These are phyloP conservation scores for Coluber constrictor DNA, from an alignment of 2,797 vertebrate species.

Conservation along the genomic window DNA sequence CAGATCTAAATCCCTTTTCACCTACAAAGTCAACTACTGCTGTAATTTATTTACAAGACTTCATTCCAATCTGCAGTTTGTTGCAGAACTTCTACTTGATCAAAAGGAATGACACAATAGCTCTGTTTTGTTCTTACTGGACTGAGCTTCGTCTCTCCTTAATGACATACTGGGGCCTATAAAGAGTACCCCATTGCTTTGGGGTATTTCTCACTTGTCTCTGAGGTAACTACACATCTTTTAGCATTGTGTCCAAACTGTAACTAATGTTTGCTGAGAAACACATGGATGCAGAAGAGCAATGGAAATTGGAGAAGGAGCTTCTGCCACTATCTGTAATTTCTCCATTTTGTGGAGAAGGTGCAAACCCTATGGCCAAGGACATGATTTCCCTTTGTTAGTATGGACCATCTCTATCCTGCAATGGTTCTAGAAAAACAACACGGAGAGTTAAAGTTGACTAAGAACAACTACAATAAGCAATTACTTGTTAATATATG, in stretches of 20 bases:
- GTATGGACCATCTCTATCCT: background rate
- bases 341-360: background rate
- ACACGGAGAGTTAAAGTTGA: background rate
- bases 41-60: conserved; percentile 38
- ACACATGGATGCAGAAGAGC: background rate
- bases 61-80: conserved; percentile 30
- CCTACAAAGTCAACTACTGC: conserved; percentile 45
- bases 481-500: background rate
- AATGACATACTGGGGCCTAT: background rate
- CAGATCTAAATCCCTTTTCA: conserved; percentile 44
- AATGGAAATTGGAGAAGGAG: background rate
- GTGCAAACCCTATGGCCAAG: background rate
- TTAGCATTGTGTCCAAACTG: background rate
- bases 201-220: background rate
- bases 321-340: background rate
- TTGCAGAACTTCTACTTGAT: conserved; percentile 32
- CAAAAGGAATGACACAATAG: conserved; percentile 2
- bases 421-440: background rate
- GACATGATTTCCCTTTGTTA: background rate
- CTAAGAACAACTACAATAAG: background rate
- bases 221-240: background rate
- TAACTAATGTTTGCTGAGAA: background rate
- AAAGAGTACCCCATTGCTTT: background rate
- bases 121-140: background rate
- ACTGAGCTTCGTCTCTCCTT: background rate